phyloP scores from a whole-genome alignment of 2,888 invertebrate species.

The Drosophila flavopinicola region DNA sequence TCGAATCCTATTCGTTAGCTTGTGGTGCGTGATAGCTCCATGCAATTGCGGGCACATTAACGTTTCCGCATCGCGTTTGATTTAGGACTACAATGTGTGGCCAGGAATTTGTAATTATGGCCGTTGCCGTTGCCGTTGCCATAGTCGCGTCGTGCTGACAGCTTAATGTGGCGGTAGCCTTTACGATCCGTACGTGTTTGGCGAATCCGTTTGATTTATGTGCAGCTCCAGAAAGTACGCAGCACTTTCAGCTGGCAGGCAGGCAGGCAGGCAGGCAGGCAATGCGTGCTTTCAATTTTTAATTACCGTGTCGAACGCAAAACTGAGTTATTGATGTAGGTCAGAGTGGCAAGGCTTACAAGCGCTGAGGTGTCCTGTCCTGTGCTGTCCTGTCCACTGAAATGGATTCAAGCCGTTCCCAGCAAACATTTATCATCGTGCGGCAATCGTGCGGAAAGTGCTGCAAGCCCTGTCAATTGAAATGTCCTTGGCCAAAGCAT shows the following conservation, averaged over 20 bases:
- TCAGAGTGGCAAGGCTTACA: constrained; percentile 31
- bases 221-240: constrained; percentile 32
- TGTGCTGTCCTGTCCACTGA: background rate
- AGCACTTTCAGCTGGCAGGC: constrained; percentile 13
- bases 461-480: background rate
- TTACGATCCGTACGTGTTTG: constrained; percentile 65
- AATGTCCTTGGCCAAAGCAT: background rate
- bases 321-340: constrained; percentile 72
- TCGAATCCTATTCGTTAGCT: constrained; percentile 9
- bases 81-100: constrained; percentile 68
- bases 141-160: constrained; percentile 56
- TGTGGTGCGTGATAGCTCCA: constrained; percentile 63
- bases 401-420: constrained; percentile 15
- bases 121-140: no score
- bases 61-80: constrained; percentile 71
- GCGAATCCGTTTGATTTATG: constrained; percentile 66
- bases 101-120: constrained; percentile 70
- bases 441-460: constrained; percentile 37
- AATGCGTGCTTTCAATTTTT: constrained; percentile 72
- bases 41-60: constrained; percentile 72
- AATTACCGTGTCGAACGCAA: constrained; percentile 60
- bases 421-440: constrained; percentile 23
- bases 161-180: constrained; percentile 62
- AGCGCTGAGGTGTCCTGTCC: background rate
- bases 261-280: background rate